Conservation (phyloP, 2,888 invertebrate species). For the Yponomeuta sedellus region DNA sequence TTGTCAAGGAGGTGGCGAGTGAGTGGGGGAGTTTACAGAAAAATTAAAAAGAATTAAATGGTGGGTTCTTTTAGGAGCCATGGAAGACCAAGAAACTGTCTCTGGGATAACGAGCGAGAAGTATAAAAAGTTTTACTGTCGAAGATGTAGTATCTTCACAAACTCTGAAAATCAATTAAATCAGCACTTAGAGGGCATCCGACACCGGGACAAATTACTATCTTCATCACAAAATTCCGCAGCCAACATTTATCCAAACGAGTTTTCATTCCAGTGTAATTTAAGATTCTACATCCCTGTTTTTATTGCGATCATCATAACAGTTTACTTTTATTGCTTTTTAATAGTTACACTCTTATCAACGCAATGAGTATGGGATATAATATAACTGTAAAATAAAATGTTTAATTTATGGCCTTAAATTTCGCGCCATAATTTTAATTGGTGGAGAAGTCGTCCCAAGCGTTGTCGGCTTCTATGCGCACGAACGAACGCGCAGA, state of each 20-base stretch:
- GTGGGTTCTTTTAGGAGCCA: not conserved
- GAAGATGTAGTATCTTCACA: constrained; percentile 50
- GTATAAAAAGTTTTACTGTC: constrained; percentile 49
- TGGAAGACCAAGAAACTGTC: constrained; percentile 8
- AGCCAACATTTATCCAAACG: constrained; percentile 27
- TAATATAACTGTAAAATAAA: not conserved
- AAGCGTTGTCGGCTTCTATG: constrained; percentile 77
- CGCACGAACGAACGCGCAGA: constrained; percentile 78
- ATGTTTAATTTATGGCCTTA: constrained; percentile 40
- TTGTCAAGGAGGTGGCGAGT: no score
- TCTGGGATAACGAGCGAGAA: constrained; percentile 24
- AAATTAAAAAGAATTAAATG: no score
- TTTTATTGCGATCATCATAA: constrained; percentile 45
- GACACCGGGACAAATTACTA: constrained; percentile 51
- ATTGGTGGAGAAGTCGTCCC: constrained; percentile 76
- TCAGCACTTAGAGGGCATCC: constrained; percentile 61
- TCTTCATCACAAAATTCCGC: constrained; percentile 22
- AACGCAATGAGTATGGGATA: not conserved
- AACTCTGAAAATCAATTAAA: constrained; percentile 63
- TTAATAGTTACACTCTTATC: constrained; percentile 33
- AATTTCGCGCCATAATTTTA: constrained; percentile 77
- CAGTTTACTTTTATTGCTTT: constrained; percentile 53
- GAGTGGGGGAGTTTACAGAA: no score
- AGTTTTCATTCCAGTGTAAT: constrained; percentile 31
- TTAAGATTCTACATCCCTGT: constrained; percentile 42